Percentiles rank a stretch among this genome's conserved stretches.
These are phyloP conservation scores for Idaea dimidiata DNA, from an alignment of 2,888 invertebrate species.

Conservation along the genomic window DNA sequence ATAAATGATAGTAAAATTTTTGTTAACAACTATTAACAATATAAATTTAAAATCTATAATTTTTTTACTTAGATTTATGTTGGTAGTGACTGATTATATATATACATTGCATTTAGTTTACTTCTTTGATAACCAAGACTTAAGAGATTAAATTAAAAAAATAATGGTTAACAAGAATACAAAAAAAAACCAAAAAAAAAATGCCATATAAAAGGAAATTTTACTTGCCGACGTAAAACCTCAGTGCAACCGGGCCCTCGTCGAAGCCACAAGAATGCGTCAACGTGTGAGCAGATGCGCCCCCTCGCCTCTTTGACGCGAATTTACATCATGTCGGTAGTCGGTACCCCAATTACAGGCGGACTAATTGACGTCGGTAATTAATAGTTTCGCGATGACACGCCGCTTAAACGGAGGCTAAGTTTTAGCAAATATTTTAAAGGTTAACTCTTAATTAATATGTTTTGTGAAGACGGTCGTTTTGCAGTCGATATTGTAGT, in stretches of 20 bases:
- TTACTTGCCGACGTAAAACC: neutral
- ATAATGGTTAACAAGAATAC: too few species aligned
- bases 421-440: neutral
- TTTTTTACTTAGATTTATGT: too few species aligned
- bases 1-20: too few species aligned
- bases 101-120: too few species aligned
- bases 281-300: conserved; percentile 66
- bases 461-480: neutral
- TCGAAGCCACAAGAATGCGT: conserved; percentile 75
- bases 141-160: too few species aligned
- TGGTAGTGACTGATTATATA: too few species aligned
- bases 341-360: conserved; percentile 32
- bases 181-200: neutral
- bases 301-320: conserved; percentile 42
- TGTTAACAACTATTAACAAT: too few species aligned
- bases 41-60: too few species aligned
- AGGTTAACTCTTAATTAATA: neutral
- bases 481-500: neutral
- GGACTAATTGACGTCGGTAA: conserved; percentile 23
- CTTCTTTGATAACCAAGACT: too few species aligned
- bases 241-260: conserved; percentile 42
- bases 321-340: conserved; percentile 44
- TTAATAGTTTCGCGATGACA: conserved; percentile 14
- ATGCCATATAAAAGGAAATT: neutral
- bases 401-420: neutral